Conservation (phyloP, 2,797 vertebrate species). For the Pristis pectinata region DNA sequence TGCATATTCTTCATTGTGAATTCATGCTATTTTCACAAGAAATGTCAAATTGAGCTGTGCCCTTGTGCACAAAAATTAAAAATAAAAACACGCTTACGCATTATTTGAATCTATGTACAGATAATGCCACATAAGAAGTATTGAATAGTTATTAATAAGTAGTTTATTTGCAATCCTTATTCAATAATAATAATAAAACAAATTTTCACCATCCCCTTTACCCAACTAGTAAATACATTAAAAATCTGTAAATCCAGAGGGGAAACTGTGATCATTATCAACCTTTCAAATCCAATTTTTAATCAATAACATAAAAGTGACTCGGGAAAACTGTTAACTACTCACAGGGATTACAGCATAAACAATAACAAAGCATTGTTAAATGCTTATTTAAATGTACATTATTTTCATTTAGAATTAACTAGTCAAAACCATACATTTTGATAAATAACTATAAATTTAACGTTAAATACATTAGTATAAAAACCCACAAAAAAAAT, state of each 20-base stretch:
- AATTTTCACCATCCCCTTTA: not conserved
- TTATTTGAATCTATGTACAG: slow-evolving; percentile 4
- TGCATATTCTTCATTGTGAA: slow-evolving; percentile 35
- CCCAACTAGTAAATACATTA: not conserved
- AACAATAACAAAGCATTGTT: slow-evolving; percentile 9
- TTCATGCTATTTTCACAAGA: slow-evolving; percentile 35
- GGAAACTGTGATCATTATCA: not conserved
- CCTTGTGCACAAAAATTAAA: slow-evolving; percentile 25
- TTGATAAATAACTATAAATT: not conserved
- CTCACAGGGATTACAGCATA: not conserved
- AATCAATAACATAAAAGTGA: slow-evolving; percentile 32
- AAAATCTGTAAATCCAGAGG: slow-evolving; percentile 1
- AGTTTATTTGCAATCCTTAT: slow-evolving; percentile 12
- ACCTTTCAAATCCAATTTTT: not conserved
- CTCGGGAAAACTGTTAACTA: not conserved
- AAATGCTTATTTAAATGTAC: not conserved
- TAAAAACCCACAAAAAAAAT: not conserved
- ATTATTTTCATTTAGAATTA: slow-evolving; percentile 28
- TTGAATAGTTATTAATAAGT: slow-evolving; percentile 16
- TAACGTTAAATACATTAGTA: not conserved
- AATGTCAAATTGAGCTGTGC: slow-evolving; percentile 23
- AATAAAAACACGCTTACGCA: not conserved
- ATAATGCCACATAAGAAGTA: slow-evolving; percentile 18
- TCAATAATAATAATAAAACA: not conserved
- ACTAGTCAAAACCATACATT: not conserved